Percentiles rank a stretch among this genome's conserved stretches.
phyloP scores from a whole-genome alignment of 2,113 vertebrate species.

The Salvelinus sp. region DNA sequence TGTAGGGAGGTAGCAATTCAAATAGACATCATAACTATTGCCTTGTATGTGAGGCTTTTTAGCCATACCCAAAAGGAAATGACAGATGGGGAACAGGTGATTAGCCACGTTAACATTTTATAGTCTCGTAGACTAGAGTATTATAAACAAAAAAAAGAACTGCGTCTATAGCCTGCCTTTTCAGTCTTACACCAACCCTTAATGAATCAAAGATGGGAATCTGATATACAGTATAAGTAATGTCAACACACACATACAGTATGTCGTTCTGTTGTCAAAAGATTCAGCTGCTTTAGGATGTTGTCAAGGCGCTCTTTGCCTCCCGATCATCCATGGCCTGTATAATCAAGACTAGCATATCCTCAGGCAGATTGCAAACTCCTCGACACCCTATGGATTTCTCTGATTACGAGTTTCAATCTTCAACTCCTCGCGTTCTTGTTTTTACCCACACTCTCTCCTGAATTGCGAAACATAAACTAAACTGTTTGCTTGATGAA shows the following conservation, averaged over 20 bases:
- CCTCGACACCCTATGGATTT: background rate
- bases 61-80: background rate
- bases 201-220: too few relatives aligned
- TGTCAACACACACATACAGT: too few relatives aligned
- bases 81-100: background rate
- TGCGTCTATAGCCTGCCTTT: too few relatives aligned
- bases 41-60: background rate
- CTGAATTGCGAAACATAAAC: too few relatives aligned
- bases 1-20: slow-evolving; percentile 27
- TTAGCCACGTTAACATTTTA: too few relatives aligned
- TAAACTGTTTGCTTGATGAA: background rate
- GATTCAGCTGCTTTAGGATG: background rate
- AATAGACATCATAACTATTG: background rate
- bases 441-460: background rate
- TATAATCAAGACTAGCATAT: too few relatives aligned
- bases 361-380: background rate
- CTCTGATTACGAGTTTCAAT: background rate
- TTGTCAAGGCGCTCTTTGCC: background rate
- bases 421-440: background rate
- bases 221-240: too few relatives aligned
- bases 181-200: too few relatives aligned
- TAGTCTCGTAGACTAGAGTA: too few relatives aligned
- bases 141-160: too few relatives aligned
- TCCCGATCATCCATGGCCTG: background rate
- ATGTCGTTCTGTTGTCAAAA: background rate